phyloP scores from a whole-genome alignment of 2,113 vertebrate species.

The Aleadryas rufinucha region DNA sequence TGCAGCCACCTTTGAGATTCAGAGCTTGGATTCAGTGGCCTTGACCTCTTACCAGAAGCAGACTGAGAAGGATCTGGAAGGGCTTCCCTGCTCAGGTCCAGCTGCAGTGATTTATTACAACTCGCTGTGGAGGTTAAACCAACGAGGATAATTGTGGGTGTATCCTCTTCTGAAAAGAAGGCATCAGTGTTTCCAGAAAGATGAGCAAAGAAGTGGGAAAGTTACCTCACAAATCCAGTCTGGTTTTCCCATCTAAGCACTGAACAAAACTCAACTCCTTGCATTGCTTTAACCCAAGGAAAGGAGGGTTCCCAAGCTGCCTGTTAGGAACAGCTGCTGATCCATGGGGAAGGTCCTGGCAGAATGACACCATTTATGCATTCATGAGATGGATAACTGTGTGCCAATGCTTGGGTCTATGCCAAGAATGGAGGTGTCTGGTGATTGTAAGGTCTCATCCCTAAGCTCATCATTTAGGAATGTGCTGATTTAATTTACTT shows the following conservation, averaged over 20 bases:
- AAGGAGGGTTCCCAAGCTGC: not conserved
- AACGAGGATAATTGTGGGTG: not conserved
- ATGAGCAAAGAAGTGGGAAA: not conserved
- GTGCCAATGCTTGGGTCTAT: not conserved
- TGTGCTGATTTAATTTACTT: not conserved
- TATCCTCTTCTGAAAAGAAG: not conserved
- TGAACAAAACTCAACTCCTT: not conserved
- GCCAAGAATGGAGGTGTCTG: not conserved
- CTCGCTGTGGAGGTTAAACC: not conserved
- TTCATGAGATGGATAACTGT: not conserved
- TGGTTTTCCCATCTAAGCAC: conserved; percentile 2
- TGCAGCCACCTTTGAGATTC: not conserved
- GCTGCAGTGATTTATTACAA: not conserved
- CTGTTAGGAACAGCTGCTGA: not conserved
- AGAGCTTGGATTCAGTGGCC: not conserved
- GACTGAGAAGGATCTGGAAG: not conserved
- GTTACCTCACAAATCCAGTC: not conserved
- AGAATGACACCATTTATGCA: not conserved
- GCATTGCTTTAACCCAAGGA: not conserved
- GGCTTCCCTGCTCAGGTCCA: not conserved
- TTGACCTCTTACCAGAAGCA: not conserved
- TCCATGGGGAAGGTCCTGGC: not conserved
- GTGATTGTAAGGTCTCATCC: not conserved
- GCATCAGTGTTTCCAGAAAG: not conserved
- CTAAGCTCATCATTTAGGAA: not conserved